A percentile compares a stretch with the other conserved stretches of the same genome.
Conservation (phyloP, 23 tunicate species). For the Trididemnum nubilum region DNA sequence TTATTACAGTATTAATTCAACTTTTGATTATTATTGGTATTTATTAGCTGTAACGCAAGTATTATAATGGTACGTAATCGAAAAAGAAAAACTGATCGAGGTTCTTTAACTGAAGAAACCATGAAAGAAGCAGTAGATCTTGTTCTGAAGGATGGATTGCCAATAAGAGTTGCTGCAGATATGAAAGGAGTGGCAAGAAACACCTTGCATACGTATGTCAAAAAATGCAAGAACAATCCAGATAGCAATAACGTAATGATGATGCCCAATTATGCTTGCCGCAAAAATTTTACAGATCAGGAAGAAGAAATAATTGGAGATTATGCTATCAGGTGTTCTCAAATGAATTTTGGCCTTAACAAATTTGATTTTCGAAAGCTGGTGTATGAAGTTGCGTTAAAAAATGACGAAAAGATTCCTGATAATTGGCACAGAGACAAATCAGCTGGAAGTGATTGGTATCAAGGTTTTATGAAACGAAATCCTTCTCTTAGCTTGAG, state of each 20-base stretch:
- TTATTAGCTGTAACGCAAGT: no score
- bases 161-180: background rate
- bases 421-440: background rate
- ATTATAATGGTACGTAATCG: no score
- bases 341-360: constrained; percentile 22
- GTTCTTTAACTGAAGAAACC: background rate
- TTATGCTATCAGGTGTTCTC: constrained; percentile 3
- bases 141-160: background rate
- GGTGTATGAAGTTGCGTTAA: constrained; percentile 21
- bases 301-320: background rate
- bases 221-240: background rate
- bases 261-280: background rate
- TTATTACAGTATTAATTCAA: no score
- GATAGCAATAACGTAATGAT: background rate
- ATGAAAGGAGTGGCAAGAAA: background rate
- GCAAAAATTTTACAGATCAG: background rate
- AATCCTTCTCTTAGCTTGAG: constrained; percentile 2
- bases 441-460: constrained; percentile 39
- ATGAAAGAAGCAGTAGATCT: background rate
- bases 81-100: no score
- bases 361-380: background rate
- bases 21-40: no score
- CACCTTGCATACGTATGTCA: background rate
- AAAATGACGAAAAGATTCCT: constrained; percentile 26
- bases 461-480: constrained; percentile 22